phyloP scores from a whole-genome alignment of 1,140 invertebrate genomes.

The Melanaphis sacchari region DNA sequence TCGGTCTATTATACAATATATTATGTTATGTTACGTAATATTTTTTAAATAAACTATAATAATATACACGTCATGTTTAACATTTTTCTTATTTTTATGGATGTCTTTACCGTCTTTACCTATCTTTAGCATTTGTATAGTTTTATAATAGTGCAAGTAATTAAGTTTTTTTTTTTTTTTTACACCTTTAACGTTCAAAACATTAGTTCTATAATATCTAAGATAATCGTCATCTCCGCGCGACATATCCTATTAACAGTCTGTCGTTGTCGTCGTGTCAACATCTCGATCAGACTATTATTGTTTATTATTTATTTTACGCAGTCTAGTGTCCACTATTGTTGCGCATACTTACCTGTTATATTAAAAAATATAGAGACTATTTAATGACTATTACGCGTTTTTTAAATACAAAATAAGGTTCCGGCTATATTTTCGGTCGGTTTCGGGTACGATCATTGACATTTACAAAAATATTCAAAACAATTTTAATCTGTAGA shows the following conservation, averaged over 20 bases:
- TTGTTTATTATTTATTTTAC: background rate
- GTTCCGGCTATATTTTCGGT: background rate
- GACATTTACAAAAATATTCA: background rate
- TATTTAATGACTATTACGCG: background rate
- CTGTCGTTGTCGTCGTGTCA: no score
- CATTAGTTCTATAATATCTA: background rate
- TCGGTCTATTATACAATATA: no score
- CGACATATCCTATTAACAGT: background rate
- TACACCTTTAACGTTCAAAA: background rate
- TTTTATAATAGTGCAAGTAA: no score
- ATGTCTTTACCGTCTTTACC: no score
- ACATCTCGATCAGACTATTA: no score
- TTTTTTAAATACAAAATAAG: background rate
- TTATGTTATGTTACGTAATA: no score
- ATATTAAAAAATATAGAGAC: background rate
- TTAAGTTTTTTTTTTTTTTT: no score
- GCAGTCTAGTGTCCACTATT: background rate
- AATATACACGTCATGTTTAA: no score
- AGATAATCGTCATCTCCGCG: background rate
- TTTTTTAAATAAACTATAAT: no score
- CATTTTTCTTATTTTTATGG: no score
- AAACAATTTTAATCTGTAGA: background rate
- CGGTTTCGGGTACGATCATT: background rate
- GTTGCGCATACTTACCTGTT: background rate
- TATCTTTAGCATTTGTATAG: no score